Base-by-base conservation (phyloP, 2,113 vertebrate species). In the Riparia riparia region DNA sequence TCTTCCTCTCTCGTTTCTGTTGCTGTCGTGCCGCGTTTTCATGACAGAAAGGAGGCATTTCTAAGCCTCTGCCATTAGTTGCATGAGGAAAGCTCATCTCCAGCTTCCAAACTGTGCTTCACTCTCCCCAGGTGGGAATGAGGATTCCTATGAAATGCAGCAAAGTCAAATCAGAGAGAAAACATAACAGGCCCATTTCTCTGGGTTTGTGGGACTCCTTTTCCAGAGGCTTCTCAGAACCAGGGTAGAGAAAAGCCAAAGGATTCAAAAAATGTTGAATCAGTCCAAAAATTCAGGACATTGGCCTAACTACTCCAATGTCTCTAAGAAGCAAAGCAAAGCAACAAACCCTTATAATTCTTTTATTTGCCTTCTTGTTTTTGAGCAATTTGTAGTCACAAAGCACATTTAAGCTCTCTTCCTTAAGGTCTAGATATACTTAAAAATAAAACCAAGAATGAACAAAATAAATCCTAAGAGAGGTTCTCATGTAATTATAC, bases 261-360 rank as follows among this genome's bases (percentile, higher is more conserved):
- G 28, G 41, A 73, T 80, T 86, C 7, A 74, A 41, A 89, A 82
- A 90, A 32, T 3, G 2, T 42, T 96, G 88, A 70, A 82, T 90
- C 74, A 86, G 41, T 57, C 50, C 54, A 94, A 94, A 95, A 77
- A 85, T 80, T 42, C 47, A 80, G 17, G 47, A 86, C 2, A 1
- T 45, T 45, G 12, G 25, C 58, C 56, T 86, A 66, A 82, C 64
- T 74, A 74, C 37, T 18, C 17, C 50, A 41, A 19, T 17, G 21
- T 79, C 42, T 84, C 37, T 63, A 32, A 91, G 82, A 96, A 87
- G n/a, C 44, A 80, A 50, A 80, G 26, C 29, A 93, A 82, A 88
- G 42, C 37, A 88, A 71, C 26, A 68, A 24, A 3, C 12, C 4
- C 8, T 83, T 73, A 28, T 45, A 53, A 50, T 81, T 61, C 17